Conservation (phyloP, 2,113 vertebrate species). For the Falcunculus frontatus region DNA sequence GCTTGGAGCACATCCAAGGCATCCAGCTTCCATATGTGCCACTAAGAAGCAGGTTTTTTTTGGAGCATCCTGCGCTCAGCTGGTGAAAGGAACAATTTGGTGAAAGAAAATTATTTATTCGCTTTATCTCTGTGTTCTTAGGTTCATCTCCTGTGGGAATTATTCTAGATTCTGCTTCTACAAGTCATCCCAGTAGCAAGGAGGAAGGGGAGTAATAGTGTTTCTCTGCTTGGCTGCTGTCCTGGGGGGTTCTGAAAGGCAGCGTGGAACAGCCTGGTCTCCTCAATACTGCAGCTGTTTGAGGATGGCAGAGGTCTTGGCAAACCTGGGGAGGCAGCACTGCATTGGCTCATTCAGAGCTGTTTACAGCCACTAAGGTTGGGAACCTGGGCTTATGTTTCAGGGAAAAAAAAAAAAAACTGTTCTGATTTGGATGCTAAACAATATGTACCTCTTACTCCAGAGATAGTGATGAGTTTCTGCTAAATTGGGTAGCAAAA, state of each 20-base stretch:
- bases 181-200: neutral
- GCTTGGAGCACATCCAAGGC: neutral
- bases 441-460: neutral
- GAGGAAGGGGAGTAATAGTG: neutral
- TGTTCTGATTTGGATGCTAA: neutral
- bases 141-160: neutral
- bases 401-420: neutral
- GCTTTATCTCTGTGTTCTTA: neutral
- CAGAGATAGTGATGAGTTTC: neutral
- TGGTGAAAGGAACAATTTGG: neutral
- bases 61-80: neutral
- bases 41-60: neutral
- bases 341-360: neutral
- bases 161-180: neutral
- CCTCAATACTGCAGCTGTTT: neutral
- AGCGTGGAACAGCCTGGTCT: neutral
- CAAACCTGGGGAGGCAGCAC: neutral
- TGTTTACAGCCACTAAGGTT: neutral
- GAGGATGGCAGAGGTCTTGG: neutral
- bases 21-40: neutral
- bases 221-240: neutral
- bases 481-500: neutral
- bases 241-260: neutral
- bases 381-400: neutral
- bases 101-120: neutral